Evolutionary conservation across 2,888 invertebrate genomes (phyloP), one percentile per base, ranked within the genome.

Genomic region (Auanema freiburgensis): DNA sequence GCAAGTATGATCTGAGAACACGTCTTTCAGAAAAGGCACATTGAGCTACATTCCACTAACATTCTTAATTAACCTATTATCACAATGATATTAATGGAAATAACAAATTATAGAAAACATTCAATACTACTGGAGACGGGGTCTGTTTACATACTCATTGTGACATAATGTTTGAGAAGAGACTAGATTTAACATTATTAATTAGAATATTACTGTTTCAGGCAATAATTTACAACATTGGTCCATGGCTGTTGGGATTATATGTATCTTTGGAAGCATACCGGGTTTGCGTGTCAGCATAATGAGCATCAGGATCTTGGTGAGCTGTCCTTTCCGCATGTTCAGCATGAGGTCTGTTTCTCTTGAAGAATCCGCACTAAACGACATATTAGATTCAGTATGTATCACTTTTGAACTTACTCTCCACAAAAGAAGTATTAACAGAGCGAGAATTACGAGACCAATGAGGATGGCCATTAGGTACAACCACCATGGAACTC

Each of bases 351-450:
- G 83, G 83, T 25, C 83, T 79, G 25, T 82, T 79, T 14, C 83
- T 77, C 62, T 83, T 83, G 79, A 83, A 83, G 79, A 83, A 83
- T 23, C 83, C 83, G 59, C 79, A 77, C 82, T 83, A 66, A 70
- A 81, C 66, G 25, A 8, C 11, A 24, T n/a, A 21, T 33, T 16
- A 18, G 16, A 23, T 40, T 5, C 10, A 50, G 12, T 44, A 43
- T 46, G 18, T 59, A 11, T 24, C 24, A 56, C 41, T 55, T 42
- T 55, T 25, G 8, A 55, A 42, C 11, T 66, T 40, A 83, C 83
- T 78, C 77, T 78, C 78, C 80, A 83, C 25, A 83, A 74, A 12
- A 80, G 73, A 50, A 79, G 71, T 59, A 81, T 78, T 59, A 83
- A 70, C 33, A 81, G 67, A 40, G 79, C 71, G 41, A 83, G 71